Conservation (phyloP, 2,113 vertebrate genomes). For the Dipodomys merriami region DNA sequence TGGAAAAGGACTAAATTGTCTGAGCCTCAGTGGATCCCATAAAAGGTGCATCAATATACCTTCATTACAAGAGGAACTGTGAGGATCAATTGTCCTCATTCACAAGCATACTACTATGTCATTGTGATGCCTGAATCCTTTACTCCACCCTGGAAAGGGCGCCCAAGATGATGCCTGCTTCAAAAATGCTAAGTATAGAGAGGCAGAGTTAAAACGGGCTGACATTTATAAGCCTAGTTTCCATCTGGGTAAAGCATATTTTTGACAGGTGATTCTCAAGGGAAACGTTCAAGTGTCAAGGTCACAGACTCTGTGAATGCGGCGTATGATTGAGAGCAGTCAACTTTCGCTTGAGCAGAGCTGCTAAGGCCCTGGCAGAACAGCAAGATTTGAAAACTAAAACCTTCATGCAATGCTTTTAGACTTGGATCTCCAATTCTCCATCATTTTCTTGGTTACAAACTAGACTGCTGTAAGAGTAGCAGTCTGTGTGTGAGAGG, state of each 20-base stretch:
- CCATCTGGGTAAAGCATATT: neutral
- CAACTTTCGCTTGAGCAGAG: neutral
- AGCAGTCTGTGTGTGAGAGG: neutral
- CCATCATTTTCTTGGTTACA: neutral
- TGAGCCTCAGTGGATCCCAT: neutral
- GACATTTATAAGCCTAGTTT: conserved; percentile 59
- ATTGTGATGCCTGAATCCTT: conserved; percentile 9
- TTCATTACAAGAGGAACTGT: neutral
- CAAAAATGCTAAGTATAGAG: conserved; percentile 26
- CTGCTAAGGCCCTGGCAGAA: neutral
- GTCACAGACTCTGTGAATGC: neutral
- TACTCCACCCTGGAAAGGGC: conserved; percentile 27
- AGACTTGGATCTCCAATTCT: neutral
- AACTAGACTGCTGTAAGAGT: neutral
- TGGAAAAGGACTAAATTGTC: neutral
- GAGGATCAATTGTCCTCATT: neutral
- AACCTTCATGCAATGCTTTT: neutral
- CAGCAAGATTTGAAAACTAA: neutral
- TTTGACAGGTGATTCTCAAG: conserved; percentile 60
- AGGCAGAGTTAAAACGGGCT: conserved; percentile 41
- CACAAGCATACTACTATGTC: neutral
- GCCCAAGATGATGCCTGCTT: neutral
- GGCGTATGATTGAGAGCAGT: conserved; percentile 26
- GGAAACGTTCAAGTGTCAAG: conserved; percentile 54
- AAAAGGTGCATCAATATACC: neutral